A percentile compares a stretch with the other conserved stretches of the same genome.
phyloP scores from a whole-genome alignment of 2,797 vertebrate genomes.

The Lerista edwardsae region DNA sequence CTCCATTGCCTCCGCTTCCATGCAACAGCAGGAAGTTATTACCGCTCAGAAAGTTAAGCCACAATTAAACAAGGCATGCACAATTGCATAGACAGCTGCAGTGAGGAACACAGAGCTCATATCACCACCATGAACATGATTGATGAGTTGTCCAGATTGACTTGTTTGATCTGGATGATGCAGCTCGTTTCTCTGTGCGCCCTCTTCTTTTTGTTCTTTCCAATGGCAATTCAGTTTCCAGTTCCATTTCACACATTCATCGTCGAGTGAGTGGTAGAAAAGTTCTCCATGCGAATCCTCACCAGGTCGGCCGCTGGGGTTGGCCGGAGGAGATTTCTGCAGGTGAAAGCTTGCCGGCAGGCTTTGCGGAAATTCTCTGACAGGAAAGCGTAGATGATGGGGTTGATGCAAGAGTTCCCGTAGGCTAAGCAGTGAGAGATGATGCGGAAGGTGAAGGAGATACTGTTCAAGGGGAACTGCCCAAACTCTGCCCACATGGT shows the following conservation, averaged over 20 bases:
- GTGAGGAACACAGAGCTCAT: neutral
- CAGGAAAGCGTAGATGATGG: constrained; percentile 86
- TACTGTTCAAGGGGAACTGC: constrained; percentile 80
- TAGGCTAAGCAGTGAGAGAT: constrained; percentile 85
- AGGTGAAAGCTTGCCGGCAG: constrained; percentile 79
- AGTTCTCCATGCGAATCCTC: constrained; percentile 81
- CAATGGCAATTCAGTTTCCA: neutral
- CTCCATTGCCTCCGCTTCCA: neutral
- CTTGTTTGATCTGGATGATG: rapidly evolving
- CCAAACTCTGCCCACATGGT: constrained; percentile 88
- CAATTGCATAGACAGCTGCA: neutral
- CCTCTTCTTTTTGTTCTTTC: neutral
- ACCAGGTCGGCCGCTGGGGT: constrained; percentile 66
- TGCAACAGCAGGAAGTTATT: rapidly evolving
- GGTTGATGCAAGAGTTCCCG: constrained; percentile 86
- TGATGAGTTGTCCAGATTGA: neutral
- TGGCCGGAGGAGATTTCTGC: constrained; percentile 58
- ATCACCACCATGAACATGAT: neutral
- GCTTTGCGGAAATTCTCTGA: constrained; percentile 86
- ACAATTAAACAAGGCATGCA: neutral
- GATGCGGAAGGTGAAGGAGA: constrained; percentile 84
- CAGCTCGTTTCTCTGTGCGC: neutral
- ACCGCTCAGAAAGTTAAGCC: neutral
- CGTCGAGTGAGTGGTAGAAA: constrained; percentile 82
- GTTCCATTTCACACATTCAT: constrained; percentile 70